phyloP scores from a whole-genome alignment of 2,888 invertebrate species.

The Amblyteles armatorius region DNA sequence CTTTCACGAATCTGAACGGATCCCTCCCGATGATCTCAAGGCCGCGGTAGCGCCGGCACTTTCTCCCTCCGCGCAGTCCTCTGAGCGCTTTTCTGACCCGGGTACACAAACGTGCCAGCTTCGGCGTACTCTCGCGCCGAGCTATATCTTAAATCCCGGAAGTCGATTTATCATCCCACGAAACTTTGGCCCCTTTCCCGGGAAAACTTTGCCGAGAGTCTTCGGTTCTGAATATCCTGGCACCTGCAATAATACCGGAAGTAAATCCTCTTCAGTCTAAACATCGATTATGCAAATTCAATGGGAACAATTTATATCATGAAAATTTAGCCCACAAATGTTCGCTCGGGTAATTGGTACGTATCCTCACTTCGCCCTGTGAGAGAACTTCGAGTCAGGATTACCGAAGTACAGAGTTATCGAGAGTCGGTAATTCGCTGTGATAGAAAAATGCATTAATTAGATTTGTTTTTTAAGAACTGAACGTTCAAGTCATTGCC shows the following conservation, averaged over 20 bases:
- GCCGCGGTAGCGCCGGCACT: constrained; percentile 40
- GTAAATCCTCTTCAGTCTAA: neutral
- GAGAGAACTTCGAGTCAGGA: neutral
- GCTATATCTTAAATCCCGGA: constrained; percentile 41
- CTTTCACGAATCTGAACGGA: constrained; percentile 67
- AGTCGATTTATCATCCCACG: constrained; percentile 43
- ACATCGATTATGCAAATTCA: neutral
- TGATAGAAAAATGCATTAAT: neutral
- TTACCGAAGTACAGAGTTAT: neutral
- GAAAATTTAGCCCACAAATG: neutral
- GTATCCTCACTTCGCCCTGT: neutral
- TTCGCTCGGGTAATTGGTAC: neutral
- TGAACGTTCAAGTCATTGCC: neutral
- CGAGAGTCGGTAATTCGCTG: neutral
- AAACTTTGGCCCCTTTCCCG: constrained; percentile 32
- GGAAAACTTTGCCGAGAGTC: neutral
- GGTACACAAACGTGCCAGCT: neutral
- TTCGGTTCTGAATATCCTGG: neutral
- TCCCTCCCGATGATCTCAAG: constrained; percentile 59
- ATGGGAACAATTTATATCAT: neutral
- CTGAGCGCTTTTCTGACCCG: neutral
- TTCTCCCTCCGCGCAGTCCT: constrained; percentile 36
- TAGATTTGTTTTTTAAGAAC: neutral
- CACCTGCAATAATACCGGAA: neutral
- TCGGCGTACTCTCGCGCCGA: neutral